Conservation (phyloP, 2,888 invertebrate species). For the Phaonia tiefii region DNA sequence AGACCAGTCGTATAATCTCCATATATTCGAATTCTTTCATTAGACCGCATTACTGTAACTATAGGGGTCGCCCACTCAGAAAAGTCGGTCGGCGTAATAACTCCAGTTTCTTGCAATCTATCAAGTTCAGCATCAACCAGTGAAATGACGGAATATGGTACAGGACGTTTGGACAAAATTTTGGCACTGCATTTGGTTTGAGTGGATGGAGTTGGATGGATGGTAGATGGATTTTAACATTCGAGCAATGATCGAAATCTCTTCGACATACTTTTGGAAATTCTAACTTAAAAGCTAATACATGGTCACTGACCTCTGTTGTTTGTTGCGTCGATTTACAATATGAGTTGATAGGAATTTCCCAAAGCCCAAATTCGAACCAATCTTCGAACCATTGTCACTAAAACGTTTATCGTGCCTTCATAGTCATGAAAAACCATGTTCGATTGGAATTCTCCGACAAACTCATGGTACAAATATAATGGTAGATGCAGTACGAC, state of each 20-base stretch:
- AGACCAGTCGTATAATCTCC: conserved; percentile 69
- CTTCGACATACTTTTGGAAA: conserved; percentile 54
- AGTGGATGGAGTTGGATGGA: too few species aligned
- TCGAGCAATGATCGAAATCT: conserved; percentile 57
- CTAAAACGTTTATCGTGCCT: conserved; percentile 42
- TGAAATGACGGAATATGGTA: too few species aligned
- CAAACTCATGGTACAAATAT: too few species aligned
- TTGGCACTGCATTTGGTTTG: conserved; percentile 54
- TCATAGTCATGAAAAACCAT: conserved; percentile 21
- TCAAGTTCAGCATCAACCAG: conserved; percentile 62
- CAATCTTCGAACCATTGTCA: conserved; percentile 59
- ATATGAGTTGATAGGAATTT: conserved; percentile 52
- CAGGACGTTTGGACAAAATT: conserved; percentile 66
- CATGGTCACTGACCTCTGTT: too few species aligned
- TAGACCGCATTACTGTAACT: conserved; percentile 59
- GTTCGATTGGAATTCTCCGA: conserved; percentile 35
- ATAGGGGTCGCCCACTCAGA: conserved; percentile 69
- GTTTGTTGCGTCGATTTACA: conserved; percentile 30
- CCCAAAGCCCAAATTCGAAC: conserved; percentile 59
- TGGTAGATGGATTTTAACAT: conserved; percentile 66
- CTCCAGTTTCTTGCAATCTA: conserved; percentile 56
- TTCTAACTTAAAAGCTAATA: too few species aligned
- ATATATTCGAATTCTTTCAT: conserved; percentile 66
- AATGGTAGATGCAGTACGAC: too few species aligned
- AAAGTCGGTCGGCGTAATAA: conserved; percentile 66